These are phyloP conservation scores for Elanus axillaris DNA, from an alignment of 2,113 vertebrate genomes.

Conservation along the genomic window DNA sequence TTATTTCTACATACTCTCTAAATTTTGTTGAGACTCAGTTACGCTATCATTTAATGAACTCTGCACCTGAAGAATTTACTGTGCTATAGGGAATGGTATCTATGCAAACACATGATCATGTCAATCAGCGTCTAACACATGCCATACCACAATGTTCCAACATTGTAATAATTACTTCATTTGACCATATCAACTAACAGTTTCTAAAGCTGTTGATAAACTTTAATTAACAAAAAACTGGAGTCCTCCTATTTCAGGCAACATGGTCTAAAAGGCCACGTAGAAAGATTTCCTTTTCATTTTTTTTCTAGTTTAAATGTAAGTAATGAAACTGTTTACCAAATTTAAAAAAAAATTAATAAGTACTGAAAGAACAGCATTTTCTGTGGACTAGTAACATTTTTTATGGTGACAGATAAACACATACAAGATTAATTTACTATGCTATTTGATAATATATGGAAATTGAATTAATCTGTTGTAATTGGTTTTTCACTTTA, in stretches of 20 bases:
- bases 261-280: not conserved
- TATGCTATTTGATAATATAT: conserved; percentile 6
- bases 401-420: not conserved
- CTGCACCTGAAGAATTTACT: not conserved
- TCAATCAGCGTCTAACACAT: not conserved
- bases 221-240: conserved; percentile 31
- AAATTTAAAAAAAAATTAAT: not conserved
- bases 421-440: not conserved
- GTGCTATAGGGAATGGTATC: not conserved
- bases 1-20: not conserved
- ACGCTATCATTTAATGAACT: not conserved
- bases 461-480: not conserved
- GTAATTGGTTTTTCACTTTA: conserved; percentile 40
- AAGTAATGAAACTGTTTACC: conserved; percentile 4
- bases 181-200: not conserved
- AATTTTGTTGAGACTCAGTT: not conserved
- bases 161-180: conserved; percentile 38
- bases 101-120: not conserved
- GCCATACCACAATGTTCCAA: not conserved
- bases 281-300: not conserved
- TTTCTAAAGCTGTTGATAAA: conserved; percentile 48
- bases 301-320: not conserved
- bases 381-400: not conserved
- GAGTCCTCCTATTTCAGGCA: conserved; percentile 4
- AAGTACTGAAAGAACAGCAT: not conserved